Base-by-base conservation (phyloP, 2,888 invertebrate genomes). In the Scaptomyza parva region DNA sequence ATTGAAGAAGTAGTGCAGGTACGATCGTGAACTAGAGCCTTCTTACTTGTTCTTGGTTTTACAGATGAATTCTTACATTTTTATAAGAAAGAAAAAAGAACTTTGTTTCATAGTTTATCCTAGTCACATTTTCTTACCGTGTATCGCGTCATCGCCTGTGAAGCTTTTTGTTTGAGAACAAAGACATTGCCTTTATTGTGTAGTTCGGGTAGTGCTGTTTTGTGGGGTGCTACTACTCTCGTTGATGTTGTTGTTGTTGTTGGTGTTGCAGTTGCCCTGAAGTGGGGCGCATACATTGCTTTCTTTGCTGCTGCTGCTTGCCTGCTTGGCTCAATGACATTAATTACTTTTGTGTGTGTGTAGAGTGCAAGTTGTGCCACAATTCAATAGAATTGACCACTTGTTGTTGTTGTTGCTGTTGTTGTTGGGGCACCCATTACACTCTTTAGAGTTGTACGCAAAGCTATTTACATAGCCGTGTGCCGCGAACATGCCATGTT, bases 231-330 rank as follows among this genome's bases (percentile, higher is more conserved):
- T 26, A n/a, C n/a, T n/a, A n/a, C n/a, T n/a, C n/a, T n/a, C n/a
- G 20, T 20, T 24, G 41, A 7, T 14, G 44, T 43, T 24, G 14
- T 11, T 24, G n/a, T 17, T 52, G 18, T n/a, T n/a, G 20, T 20
- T 24, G 41, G 7, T 14, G 44, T 43, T 24, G 14, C 12, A 28
- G n/a, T 17, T 52, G 18, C 51, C n/a, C 40, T 72, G 40, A 76
- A 77, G 77, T 77, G 73, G 73, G 67, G 41, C 72, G 67, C 57
- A n/a, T n/a, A 72, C 53, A 65, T 58, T 50, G 55, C 69, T 35
- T 14, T n/a, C 24, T 26, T 7, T 28, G 28, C 28, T 7, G 24
- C n/a, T n/a, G n/a, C n/a, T 50, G 55, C 68, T 33, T n/a, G 41
- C 20, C 22, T 9, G 28, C 9, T 14, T 14, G 43, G 30, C 66